These are phyloP conservation scores for Siphonodentalium dalli DNA, from an alignment of 2,888 invertebrate species.

Conservation along the genomic window DNA sequence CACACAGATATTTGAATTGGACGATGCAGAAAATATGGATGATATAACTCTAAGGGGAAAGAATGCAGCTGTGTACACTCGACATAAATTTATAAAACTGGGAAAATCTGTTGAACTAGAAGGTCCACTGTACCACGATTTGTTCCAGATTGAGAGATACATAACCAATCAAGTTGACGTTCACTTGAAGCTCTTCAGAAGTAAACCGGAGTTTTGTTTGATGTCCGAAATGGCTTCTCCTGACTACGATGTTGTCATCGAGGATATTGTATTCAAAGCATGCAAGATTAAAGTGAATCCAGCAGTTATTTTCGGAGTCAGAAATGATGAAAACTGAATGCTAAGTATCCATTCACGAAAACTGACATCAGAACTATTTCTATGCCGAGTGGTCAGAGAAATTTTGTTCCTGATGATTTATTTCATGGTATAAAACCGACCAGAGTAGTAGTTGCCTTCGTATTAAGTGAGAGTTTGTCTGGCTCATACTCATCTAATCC, in stretches of 20 bases:
- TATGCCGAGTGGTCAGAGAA: too few relatives aligned
- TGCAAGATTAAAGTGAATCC: constrained; percentile 13
- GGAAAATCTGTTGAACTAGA: constrained; percentile 20
- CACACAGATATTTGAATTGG: constrained; percentile 6
- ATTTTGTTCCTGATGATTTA: too few relatives aligned
- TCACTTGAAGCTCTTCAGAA: constrained; percentile 26
- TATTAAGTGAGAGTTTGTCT: too few relatives aligned
- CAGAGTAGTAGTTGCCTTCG: too few relatives aligned
- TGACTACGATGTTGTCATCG: constrained; percentile 2
- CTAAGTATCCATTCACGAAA: constrained; percentile 7
- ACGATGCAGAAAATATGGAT: background rate
- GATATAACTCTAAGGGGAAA: background rate
- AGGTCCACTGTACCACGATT: constrained; percentile 25
- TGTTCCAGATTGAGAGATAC: constrained; percentile 21
- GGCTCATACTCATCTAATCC: too few relatives aligned
- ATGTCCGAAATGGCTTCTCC: constrained; percentile 4
- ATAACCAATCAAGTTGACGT: constrained; percentile 29
- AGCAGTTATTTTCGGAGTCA: constrained; percentile 8
- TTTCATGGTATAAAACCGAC: too few relatives aligned
- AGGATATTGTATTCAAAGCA: constrained; percentile 10
- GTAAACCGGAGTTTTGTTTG: constrained; percentile 18
- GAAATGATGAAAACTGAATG: constrained; percentile 5
- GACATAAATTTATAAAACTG: constrained; percentile 12
- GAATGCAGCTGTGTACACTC: constrained; percentile 18
- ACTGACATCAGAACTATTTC: constrained; percentile 11